Evolutionary conservation across 2,797 vertebrate genomes (phyloP).

Genomic region (Aplochiton taeniatus): DNA sequence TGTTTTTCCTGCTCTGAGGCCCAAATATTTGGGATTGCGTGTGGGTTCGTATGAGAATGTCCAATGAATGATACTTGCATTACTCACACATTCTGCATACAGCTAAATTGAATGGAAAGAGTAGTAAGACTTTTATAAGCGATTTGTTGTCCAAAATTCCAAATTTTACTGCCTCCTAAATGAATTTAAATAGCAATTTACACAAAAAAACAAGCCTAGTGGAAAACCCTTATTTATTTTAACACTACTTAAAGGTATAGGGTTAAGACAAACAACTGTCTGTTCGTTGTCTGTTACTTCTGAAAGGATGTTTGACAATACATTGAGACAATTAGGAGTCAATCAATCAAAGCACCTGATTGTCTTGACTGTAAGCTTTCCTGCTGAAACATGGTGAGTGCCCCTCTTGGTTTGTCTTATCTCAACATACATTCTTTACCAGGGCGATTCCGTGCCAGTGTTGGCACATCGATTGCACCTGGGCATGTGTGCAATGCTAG

Average conservation of each 20-base stretch:
- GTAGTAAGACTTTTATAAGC: slow-evolving; percentile 63
- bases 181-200: slow-evolving; percentile 60
- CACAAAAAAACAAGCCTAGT: slow-evolving; percentile 43
- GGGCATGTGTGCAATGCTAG: slow-evolving; percentile 39
- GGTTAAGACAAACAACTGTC: too few relatives aligned
- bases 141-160: slow-evolving; percentile 66
- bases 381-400: slow-evolving; percentile 7
- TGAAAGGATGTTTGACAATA: too few relatives aligned
- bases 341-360: not conserved
- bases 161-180: slow-evolving; percentile 61
- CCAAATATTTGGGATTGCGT: not conserved
- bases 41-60: slow-evolving; percentile 22
- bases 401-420: not conserved
- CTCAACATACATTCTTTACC: too few relatives aligned
- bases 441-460: slow-evolving; percentile 31
- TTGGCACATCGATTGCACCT: slow-evolving; percentile 54
- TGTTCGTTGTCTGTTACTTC: too few relatives aligned
- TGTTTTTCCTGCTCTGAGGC: not conserved
- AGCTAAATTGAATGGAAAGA: slow-evolving; percentile 69
- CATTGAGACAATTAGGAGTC: too few relatives aligned
- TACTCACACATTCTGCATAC: slow-evolving; percentile 49
- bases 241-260: too few relatives aligned
- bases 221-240: slow-evolving; percentile 6
- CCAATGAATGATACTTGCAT: slow-evolving; percentile 63
- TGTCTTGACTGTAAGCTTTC: not conserved